phyloP scores from a whole-genome alignment of 2,797 vertebrate species.

The Falco naumanni region DNA sequence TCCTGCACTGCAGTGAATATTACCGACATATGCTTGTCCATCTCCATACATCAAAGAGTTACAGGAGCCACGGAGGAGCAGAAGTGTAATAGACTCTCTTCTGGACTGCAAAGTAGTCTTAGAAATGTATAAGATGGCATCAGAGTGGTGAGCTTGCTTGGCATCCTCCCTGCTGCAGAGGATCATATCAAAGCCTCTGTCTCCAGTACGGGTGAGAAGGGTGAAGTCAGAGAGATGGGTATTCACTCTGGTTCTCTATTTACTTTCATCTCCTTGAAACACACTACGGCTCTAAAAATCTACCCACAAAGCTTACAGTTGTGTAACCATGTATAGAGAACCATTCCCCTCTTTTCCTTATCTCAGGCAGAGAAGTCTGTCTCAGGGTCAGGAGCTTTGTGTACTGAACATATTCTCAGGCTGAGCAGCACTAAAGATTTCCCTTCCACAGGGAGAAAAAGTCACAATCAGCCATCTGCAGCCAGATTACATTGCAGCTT shows the following conservation, averaged over 20 bases:
- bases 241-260: background rate
- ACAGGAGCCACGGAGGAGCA: background rate
- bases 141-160: background rate
- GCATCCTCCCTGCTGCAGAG: background rate
- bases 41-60: background rate
- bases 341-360: background rate
- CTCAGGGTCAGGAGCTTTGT: background rate
- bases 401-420: background rate
- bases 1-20: background rate
- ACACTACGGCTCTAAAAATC: background rate
- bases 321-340: background rate
- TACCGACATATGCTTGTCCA: background rate
- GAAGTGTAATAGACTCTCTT: background rate
- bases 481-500: background rate
- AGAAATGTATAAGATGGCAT: background rate
- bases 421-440: background rate
- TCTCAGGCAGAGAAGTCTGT: background rate
- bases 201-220: background rate
- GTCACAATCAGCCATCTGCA: background rate
- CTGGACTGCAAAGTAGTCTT: background rate
- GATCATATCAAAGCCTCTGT: conserved; percentile 1
- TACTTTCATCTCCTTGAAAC: background rate
- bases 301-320: conserved; percentile 15
- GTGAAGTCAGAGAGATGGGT: background rate
- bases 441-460: background rate